Evolutionary conservation across 2,797 vertebrate genomes (phyloP).

Genomic region (Onychomys torridus): DNA sequence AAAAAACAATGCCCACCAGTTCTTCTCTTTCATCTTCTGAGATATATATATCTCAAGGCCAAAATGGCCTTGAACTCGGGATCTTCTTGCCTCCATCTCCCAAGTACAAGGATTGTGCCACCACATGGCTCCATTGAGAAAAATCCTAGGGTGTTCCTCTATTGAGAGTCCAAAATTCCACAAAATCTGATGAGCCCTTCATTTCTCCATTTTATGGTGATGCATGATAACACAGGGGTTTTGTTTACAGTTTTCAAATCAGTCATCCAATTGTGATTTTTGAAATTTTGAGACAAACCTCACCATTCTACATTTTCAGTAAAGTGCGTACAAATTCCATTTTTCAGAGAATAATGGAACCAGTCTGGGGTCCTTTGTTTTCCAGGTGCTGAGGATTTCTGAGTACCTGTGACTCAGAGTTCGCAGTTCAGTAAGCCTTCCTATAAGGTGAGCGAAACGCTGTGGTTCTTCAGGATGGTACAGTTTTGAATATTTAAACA

Average conservation of each 20-base stretch:
- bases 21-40: background rate
- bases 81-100: background rate
- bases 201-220: slow-evolving; percentile 6
- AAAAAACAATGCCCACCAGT: background rate
- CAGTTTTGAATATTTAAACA: slow-evolving; percentile 89
- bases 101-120: background rate
- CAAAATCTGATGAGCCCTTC: slow-evolving; percentile 21
- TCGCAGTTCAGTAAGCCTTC: slow-evolving; percentile 88
- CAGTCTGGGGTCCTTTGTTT: slow-evolving; percentile 82
- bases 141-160: slow-evolving; percentile 13
- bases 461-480: slow-evolving; percentile 88
- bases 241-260: slow-evolving; percentile 36
- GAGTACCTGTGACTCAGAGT: slow-evolving; percentile 88
- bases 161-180: background rate
- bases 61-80: background rate
- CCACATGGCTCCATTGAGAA: background rate
- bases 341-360: slow-evolving; percentile 82
- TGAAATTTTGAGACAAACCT: slow-evolving; percentile 59
- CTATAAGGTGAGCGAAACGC: slow-evolving; percentile 88
- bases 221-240: background rate
- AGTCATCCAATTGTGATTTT: slow-evolving; percentile 39
- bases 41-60: background rate
- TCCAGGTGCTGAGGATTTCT: slow-evolving; percentile 86
- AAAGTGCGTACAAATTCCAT: slow-evolving; percentile 82
- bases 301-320: slow-evolving; percentile 60